Evolutionary conservation across 2,888 invertebrate species (phyloP).

Genomic region (Parnassius glacialis): DNA sequence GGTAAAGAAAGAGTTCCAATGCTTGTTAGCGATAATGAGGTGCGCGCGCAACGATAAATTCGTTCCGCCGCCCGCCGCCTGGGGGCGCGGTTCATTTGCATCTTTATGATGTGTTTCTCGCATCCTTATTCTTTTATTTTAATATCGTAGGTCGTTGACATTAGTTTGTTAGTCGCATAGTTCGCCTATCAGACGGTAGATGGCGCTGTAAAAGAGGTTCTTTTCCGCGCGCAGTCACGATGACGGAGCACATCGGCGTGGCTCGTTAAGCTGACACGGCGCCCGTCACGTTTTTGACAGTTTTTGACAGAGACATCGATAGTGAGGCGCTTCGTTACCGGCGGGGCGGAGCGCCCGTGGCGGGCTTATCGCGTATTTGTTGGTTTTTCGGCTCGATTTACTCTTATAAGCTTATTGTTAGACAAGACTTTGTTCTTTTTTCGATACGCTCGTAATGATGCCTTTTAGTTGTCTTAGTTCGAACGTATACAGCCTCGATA

Average conservation of each 20-base stretch:
- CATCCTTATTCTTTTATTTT: constrained; percentile 43
- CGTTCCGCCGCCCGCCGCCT: constrained; percentile 62
- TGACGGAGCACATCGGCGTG: constrained; percentile 47
- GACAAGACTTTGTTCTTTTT: constrained; percentile 49
- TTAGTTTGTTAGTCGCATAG: constrained; percentile 22
- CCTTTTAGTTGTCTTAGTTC: constrained; percentile 26
- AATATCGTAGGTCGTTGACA: constrained; percentile 37
- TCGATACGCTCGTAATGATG: constrained; percentile 51
- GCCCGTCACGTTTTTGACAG: constrained; percentile 78
- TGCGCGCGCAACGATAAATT: constrained; percentile 73
- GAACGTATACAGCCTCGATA: neutral
- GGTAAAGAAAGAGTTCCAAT: constrained; percentile 71
- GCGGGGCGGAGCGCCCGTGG: constrained; percentile 55
- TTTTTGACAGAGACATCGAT: constrained; percentile 80
- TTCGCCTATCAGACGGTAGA: constrained; percentile 56
- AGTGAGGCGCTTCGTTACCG: constrained; percentile 69
- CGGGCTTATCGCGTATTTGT: constrained; percentile 67
- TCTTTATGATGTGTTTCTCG: constrained; percentile 68
- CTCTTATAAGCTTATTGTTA: constrained; percentile 72
- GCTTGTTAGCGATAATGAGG: constrained; percentile 79
- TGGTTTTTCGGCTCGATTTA: constrained; percentile 60
- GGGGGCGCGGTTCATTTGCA: constrained; percentile 72
- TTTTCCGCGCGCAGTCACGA: constrained; percentile 52
- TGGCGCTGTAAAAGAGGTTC: constrained; percentile 48
- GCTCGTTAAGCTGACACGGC: constrained; percentile 77